Conservation (phyloP, 2,888 invertebrate genomes). For the Drosophila niveifrons region DNA sequence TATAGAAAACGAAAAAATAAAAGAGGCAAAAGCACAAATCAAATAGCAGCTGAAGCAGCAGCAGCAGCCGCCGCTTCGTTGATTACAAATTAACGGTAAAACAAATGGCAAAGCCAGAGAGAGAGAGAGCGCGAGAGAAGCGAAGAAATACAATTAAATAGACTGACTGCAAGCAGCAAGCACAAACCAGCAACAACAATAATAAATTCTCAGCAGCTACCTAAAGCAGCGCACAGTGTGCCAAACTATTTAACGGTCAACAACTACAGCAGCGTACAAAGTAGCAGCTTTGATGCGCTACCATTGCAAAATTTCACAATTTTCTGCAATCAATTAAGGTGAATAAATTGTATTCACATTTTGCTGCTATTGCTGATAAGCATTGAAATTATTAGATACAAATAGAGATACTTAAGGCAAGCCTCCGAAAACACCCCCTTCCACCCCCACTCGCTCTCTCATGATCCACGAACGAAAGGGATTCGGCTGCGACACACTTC, state of each 20-base stretch:
- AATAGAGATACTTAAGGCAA: neutral
- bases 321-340: no score
- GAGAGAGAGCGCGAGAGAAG: slow-evolving; percentile 11
- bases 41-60: slow-evolving; percentile 26
- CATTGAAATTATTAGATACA: slow-evolving; percentile 6
- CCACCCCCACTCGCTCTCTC: neutral
- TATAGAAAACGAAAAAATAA: neutral
- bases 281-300: slow-evolving; percentile 2
- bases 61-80: slow-evolving; percentile 5
- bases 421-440: neutral
- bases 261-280: slow-evolving; percentile 6
- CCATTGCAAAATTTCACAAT: no score
- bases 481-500: slow-evolving; percentile 14
- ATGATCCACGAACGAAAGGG: neutral
- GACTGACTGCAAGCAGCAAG: slow-evolving; percentile 22
- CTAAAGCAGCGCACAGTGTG: slow-evolving; percentile 42
- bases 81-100: slow-evolving; percentile 42
- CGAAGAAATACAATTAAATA: slow-evolving; percentile 30
- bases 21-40: slow-evolving; percentile 19
- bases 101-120: slow-evolving; percentile 32
- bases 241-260: slow-evolving; percentile 57
- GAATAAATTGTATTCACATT: no score
- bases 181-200: slow-evolving; percentile 19
- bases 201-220: slow-evolving; percentile 16
- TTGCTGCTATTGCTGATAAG: slow-evolving; percentile 1